Evolutionary conservation across 2,113 vertebrate genomes (phyloP), one percentile per base, ranked within the genome.

Genomic region (Macrotis lagotis): DNA sequence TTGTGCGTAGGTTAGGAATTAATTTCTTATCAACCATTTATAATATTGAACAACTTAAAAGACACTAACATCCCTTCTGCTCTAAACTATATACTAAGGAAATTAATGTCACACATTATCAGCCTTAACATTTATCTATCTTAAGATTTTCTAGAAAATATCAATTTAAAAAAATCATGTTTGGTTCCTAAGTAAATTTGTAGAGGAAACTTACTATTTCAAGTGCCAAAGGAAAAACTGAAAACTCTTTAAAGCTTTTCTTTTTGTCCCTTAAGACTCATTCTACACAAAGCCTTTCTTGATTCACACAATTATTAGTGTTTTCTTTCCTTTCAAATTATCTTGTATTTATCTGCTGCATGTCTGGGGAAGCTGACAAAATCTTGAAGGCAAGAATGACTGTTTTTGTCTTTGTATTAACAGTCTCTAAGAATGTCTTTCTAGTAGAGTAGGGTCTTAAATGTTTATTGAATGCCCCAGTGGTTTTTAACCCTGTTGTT

Each of bases 1-100:
- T 0, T 59, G 25, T 93, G 66, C 49, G 95, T 66, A 96, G 47
- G 3, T 37, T 94, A 22, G 89, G 52, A 94, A 47, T 91, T 92
- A 96, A 96, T 91, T 93, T 93, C 37, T 48, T 93, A 90, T 1
- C 37, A 12, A 66, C 31, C 12, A 66, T 66, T 66, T 66, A 12
- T 37, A 4, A 66, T 37, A 37, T 37, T 37, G 31, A 66, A 8
- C n/a, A 83, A 83, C 7, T 24, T 44, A 7, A 83, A 83, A 44
- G 19, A 83, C 37, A 83, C 66, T 83, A 83, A 83, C 37, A 83
- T 83, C 16, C 1, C n/a, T 83, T 83, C 66, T 44, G n/a, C 16
- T 24, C 6, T n/a, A 83, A 83, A n/a, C 44, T 44, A 83, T 11
- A 44, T 83, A 44, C 37, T 44, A 44, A 83, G n/a, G 19, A 83